Evolutionary conservation across 2,888 invertebrate species (phyloP), one percentile per base, ranked within the genome.

Genomic region (Lacanobia oleracea): DNA sequence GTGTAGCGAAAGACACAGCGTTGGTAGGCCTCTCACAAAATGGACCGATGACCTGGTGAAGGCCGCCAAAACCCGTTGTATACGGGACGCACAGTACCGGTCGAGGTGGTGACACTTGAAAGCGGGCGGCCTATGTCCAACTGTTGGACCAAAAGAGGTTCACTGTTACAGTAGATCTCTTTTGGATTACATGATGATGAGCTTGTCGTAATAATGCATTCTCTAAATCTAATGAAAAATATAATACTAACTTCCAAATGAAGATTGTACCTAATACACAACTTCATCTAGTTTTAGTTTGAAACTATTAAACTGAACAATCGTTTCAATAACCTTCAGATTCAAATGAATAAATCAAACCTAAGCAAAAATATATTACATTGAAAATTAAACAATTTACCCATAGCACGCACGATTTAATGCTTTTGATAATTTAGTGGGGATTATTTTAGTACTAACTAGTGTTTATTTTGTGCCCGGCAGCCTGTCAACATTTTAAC

Each of bases 391-490:
- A 27, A 12, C 37, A 14, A 48, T 33, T 63, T 8, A 56, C 7
- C 14, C 2, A 27, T 33, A 18, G 21, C 3, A 27, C 18, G 18
- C 51, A 40, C 37, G 27, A 59, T 45, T 48, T 23, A 61, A n/a
- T 21, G 1, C 18, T 37, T 57, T 56, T 48, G 54, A 27, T 75
- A 33, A 33, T 33, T 37, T 57, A 27, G 27, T 18, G 12, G 18
- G 16, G 51, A 51, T 76, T 40, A 69, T 27, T 45, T 16, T 33
- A 12, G 18, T 12, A n/a, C 51, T 69, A 62, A 75, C 56, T 51
- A 40, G 40, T 60, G 59, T 75, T 75, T 62, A 51, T 56, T 57
- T 16, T 51, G n/a, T 23, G 16, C 18, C 12, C 9, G 9, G 40
- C 27, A 37, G 18, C 8, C 14, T 27, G 69, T 62, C 37, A 62